Percentiles rank a stretch among this genome's conserved stretches.
These are phyloP conservation scores for Aix galericulata DNA, from an alignment of 2,113 vertebrate species.

Conservation along the genomic window DNA sequence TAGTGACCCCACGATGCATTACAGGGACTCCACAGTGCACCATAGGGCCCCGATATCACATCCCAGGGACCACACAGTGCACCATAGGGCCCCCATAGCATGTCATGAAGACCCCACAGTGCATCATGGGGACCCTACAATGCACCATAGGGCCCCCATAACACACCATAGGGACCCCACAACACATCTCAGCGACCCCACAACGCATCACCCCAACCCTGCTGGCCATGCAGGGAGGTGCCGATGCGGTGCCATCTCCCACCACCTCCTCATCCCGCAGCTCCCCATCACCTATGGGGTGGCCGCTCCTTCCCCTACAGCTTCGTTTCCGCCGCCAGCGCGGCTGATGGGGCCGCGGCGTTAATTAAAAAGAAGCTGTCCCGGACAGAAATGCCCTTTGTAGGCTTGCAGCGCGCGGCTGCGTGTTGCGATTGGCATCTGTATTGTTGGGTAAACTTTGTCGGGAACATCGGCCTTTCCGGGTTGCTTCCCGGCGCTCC, in stretches of 20 bases:
- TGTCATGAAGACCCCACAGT: too few relatives aligned
- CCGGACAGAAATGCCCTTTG: neutral
- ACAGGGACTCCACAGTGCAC: neutral
- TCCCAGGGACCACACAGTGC: too few relatives aligned
- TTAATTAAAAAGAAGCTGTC: neutral
- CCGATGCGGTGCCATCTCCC: neutral
- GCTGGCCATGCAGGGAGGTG: neutral
- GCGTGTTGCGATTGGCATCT: constrained; percentile 31
- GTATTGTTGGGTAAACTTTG: constrained; percentile 15
- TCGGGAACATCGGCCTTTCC: neutral
- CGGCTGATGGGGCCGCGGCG: neutral
- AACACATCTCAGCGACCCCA: too few relatives aligned
- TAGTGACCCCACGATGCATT: too few relatives aligned
- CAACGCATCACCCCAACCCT: neutral
- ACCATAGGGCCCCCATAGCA: too few relatives aligned
- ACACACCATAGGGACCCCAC: too few relatives aligned
- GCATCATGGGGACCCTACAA: neutral
- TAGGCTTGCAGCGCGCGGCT: neutral
- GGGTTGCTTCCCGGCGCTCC: neutral
- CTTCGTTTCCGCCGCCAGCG: neutral
- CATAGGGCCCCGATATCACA: too few relatives aligned
- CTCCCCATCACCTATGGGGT: too few relatives aligned
- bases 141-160: too few relatives aligned
- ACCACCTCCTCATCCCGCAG: neutral
- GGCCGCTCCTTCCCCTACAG: neutral